Evolutionary conservation across 1,140 invertebrate species (phyloP).

Genomic region (Heliothis virescens): DNA sequence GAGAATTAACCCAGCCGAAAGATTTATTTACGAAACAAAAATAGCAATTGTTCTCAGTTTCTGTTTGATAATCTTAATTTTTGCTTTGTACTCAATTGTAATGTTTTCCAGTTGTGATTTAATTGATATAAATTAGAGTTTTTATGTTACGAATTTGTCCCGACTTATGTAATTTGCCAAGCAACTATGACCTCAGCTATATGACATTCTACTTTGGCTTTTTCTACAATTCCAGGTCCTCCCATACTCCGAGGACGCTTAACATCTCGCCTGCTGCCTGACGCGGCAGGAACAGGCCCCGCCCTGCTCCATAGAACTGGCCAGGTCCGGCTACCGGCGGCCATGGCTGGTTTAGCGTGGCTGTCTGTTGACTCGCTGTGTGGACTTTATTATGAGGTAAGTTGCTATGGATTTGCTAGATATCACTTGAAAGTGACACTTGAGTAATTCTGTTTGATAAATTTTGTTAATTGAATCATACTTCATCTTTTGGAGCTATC

Average conservation of each 20-base stretch:
- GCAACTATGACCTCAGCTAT: no score
- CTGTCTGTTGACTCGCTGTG: conserved; percentile 93
- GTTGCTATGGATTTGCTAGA: background rate
- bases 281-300: conserved; percentile 90
- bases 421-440: no score
- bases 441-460: no score
- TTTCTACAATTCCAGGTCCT: conserved; percentile 64
- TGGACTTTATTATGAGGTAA: conserved; percentile 93
- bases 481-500: no score
- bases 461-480: no score
- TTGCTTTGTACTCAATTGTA: background rate
- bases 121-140: no score
- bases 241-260: conserved; percentile 88
- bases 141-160: no score
- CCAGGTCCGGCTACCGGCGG: conserved; percentile 75
- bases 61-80: no score
- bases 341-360: conserved; percentile 92
- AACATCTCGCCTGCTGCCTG: conserved; percentile 89
- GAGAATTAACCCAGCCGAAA: conserved; percentile 3
- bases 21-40: conserved; percentile 6
- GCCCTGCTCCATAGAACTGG: conserved; percentile 88
- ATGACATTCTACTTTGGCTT: background rate
- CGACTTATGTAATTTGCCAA: no score
- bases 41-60: no score
- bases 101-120: no score